These are phyloP conservation scores for Nothobranchius furzeri DNA, from an alignment of 2,113 vertebrate species.

Conservation along the genomic window DNA sequence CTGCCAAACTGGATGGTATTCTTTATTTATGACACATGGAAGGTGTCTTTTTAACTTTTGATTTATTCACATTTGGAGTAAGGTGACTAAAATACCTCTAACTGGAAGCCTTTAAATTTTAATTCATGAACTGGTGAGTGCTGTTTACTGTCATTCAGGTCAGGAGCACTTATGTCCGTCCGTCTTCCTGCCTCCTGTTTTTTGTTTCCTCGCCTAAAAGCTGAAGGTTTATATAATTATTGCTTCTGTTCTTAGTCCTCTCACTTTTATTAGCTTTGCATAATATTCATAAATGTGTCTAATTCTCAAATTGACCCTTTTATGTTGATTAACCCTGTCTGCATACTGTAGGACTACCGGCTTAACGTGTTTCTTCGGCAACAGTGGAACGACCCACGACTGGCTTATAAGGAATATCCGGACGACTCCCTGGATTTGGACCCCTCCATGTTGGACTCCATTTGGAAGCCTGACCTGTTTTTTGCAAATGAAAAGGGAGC, in stretches of 20 bases:
- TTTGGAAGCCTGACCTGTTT: slow-evolving; percentile 96
- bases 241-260: background rate
- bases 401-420: slow-evolving; percentile 91
- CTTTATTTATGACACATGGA: slow-evolving; percentile 37
- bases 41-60: slow-evolving; percentile 14
- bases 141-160: slow-evolving; percentile 33
- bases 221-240: background rate
- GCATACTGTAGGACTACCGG: slow-evolving; percentile 84
- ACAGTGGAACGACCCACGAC: slow-evolving; percentile 94
- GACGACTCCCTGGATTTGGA: slow-evolving; percentile 92
- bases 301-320: background rate
- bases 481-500: slow-evolving; percentile 96
- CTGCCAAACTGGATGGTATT: slow-evolving; percentile 5
- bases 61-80: slow-evolving; percentile 31
- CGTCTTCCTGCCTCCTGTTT: background rate
- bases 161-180: slow-evolving; percentile 20
- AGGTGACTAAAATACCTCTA: slow-evolving; percentile 22
- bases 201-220: background rate
- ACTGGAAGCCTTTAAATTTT: slow-evolving; percentile 39
- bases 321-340: background rate
- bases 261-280: background rate
- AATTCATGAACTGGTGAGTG: slow-evolving; percentile 38
- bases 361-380: slow-evolving; percentile 93
- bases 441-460: slow-evolving; percentile 94
- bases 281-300: background rate